These are phyloP conservation scores for Sinocyclocheilus anshuiensis DNA, from an alignment of 2,113 vertebrate species.

Conservation along the genomic window DNA sequence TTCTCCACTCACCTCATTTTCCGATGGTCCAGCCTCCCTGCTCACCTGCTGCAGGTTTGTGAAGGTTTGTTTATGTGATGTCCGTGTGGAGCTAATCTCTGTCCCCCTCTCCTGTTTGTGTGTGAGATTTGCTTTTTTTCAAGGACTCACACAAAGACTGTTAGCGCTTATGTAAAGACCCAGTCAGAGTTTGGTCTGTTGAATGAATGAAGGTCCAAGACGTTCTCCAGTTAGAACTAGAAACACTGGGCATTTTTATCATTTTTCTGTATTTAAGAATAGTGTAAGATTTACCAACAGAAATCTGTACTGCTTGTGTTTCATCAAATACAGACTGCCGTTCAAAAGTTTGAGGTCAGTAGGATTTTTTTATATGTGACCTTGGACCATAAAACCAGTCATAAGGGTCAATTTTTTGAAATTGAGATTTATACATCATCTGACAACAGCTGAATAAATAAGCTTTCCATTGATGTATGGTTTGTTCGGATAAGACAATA, in stretches of 20 bases:
- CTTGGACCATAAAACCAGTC: too few relatives aligned
- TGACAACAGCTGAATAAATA: too few relatives aligned
- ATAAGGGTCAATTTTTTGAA: too few relatives aligned
- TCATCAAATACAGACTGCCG: background rate
- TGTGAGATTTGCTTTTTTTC: conserved; percentile 39
- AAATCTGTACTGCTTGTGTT: too few relatives aligned
- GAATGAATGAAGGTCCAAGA: background rate
- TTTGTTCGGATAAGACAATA: too few relatives aligned
- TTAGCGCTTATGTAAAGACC: background rate
- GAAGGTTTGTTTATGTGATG: background rate
- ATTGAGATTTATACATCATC: too few relatives aligned
- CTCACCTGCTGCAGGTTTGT: background rate
- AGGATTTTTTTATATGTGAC: background rate
- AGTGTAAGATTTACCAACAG: too few relatives aligned
- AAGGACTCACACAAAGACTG: conserved; percentile 41
- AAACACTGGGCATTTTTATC: background rate
- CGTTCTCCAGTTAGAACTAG: background rate
- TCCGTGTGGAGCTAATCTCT: conserved; percentile 26
- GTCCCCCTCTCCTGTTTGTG: conserved; percentile 57
- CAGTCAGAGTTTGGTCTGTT: background rate
- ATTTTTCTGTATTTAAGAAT: background rate
- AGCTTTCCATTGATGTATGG: too few relatives aligned
- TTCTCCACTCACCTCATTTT: background rate
- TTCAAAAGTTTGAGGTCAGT: background rate
- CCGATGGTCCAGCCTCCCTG: background rate